Conservation (phyloP, 2,797 vertebrate species). For the Crocidura indochinensis region DNA sequence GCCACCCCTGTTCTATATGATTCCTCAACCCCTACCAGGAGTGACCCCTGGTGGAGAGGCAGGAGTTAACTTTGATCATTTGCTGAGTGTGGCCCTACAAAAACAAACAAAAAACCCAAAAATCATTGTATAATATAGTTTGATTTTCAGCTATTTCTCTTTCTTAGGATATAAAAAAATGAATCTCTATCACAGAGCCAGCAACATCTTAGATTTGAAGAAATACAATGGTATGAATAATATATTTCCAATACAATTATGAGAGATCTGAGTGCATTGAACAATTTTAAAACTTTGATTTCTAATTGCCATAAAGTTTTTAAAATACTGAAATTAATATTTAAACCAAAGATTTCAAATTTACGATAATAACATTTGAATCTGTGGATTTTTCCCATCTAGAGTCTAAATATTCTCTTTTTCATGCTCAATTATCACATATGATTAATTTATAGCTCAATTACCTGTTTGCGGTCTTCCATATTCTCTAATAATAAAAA, state of each 20-base stretch:
- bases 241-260: neutral
- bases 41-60: too few relatives aligned
- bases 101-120: constrained; percentile 45
- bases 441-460: neutral
- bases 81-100: too few relatives aligned
- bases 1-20: too few relatives aligned
- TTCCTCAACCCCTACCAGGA: too few relatives aligned
- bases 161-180: neutral
- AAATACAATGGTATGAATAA: neutral
- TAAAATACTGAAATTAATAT: constrained; percentile 21
- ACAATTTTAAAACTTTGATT: neutral
- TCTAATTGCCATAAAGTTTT: neutral
- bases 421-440: neutral
- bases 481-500: neutral
- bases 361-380: neutral
- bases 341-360: constrained; percentile 39
- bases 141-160: constrained; percentile 37
- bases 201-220: constrained; percentile 6
- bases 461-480: constrained; percentile 9
- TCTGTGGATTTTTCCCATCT: neutral
- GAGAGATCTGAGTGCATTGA: neutral
- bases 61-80: too few relatives aligned
- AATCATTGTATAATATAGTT: constrained; percentile 1
- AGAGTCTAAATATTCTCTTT: neutral
- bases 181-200: neutral